These are phyloP conservation scores for Drosophila sucinea DNA, from an alignment of 1,140 invertebrate species.

Conservation along the genomic window DNA sequence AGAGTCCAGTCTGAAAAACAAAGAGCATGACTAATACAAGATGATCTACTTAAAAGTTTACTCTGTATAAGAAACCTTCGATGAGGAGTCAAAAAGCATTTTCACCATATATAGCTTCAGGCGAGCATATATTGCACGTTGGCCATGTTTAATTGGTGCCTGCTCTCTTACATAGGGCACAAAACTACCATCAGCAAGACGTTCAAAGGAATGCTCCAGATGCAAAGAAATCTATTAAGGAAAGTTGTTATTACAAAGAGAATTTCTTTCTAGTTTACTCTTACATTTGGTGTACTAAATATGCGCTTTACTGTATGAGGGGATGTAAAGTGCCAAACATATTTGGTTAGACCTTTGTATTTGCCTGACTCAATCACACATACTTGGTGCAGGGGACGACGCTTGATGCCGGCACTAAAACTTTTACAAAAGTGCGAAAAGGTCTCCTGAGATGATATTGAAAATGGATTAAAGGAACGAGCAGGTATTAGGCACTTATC, in stretches of 20 bases:
- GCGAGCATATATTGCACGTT: slow-evolving; percentile 50
- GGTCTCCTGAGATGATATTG: slow-evolving; percentile 54
- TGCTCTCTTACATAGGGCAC: slow-evolving; percentile 51
- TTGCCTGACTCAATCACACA: slow-evolving; percentile 58
- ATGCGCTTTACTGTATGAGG: slow-evolving; percentile 64
- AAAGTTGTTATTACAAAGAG: neutral
- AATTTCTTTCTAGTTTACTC: slow-evolving; percentile 5
- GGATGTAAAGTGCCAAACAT: slow-evolving; percentile 68
- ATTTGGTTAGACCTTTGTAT: slow-evolving; percentile 70
- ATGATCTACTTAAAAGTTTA: neutral
- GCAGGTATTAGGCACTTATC: neutral
- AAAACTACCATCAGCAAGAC: slow-evolving; percentile 45
- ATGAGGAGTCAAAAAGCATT: slow-evolving; percentile 42
- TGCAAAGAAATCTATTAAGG: slow-evolving; percentile 49
- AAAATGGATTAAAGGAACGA: neutral
- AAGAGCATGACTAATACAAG: neutral
- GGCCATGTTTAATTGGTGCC: slow-evolving; percentile 14
- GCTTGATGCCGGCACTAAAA: slow-evolving; percentile 70
- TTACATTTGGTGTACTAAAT: slow-evolving; percentile 69
- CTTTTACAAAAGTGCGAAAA: slow-evolving; percentile 73
- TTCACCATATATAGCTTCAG: slow-evolving; percentile 50
- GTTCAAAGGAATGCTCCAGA: slow-evolving; percentile 60
- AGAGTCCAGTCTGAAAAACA: slow-evolving; percentile 48
- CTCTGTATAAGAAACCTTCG: slow-evolving; percentile 8
- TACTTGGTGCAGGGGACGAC: slow-evolving; percentile 58